These are phyloP conservation scores for Vanessa atalanta DNA, from an alignment of 1,140 invertebrate genomes.

Conservation along the genomic window DNA sequence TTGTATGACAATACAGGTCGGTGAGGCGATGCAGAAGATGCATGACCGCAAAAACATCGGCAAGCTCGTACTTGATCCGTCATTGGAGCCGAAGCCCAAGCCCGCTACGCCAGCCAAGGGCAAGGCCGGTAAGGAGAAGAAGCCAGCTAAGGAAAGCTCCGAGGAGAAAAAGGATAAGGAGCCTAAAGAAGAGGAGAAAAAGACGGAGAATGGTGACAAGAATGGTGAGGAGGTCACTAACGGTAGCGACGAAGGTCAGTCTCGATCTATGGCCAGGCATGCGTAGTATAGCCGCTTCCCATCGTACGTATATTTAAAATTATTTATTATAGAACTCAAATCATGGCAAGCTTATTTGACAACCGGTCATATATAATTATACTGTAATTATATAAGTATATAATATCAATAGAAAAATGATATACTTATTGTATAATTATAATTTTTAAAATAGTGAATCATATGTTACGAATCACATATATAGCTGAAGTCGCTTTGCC, in stretches of 20 bases:
- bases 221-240: conserved; percentile 80
- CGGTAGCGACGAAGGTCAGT: conserved; percentile 80
- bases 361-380: not conserved
- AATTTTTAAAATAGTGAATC: no score
- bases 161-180: conserved; percentile 86
- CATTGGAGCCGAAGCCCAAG: conserved; percentile 88
- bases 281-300: conserved; percentile 65
- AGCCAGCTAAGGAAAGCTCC: conserved; percentile 83
- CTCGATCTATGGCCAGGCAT: conserved; percentile 74
- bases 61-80: conserved; percentile 91
- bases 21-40: conserved; percentile 95
- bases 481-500: not conserved
- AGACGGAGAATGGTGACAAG: conserved; percentile 80
- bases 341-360: conserved; percentile 15
- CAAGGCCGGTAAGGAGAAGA: conserved; percentile 86
- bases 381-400: no score
- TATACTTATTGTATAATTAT: no score
- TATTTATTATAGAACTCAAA: conserved; percentile 9
- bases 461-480: no score
- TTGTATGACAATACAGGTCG: conserved; percentile 80
- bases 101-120: conserved; percentile 88
- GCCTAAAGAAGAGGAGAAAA: conserved; percentile 83
- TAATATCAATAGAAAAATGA: no score
- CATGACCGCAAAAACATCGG: conserved; percentile 95
- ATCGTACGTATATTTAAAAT: conserved; percentile 14